A percentile compares a stretch with the other conserved stretches of the same genome.
Conservation (phyloP, 2,797 vertebrate species). For the Chelmon rostratus region DNA sequence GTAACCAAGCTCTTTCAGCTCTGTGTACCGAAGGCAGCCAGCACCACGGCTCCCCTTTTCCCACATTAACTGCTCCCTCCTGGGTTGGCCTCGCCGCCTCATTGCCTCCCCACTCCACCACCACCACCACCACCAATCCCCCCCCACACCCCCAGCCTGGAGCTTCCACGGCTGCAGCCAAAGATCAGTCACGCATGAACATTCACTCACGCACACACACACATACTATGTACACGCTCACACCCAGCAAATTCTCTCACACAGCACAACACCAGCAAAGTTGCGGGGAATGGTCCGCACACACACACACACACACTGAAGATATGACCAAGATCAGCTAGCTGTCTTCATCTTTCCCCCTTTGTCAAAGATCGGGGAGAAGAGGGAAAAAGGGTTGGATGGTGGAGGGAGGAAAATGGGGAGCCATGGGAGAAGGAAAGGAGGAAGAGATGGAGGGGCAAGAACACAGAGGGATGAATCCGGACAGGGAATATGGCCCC, state of each 20-base stretch:
- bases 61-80: conserved; percentile 49
- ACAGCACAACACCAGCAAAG: conserved; percentile 33
- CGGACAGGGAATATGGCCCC: not conserved
- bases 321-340: conserved; percentile 51
- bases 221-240: not conserved
- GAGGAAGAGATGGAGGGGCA: not conserved
- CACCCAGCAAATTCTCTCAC: conserved; percentile 3
- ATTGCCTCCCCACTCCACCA: conserved; percentile 25
- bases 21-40: conserved; percentile 42
- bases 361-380: conserved; percentile 18
- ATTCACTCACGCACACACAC: not conserved
- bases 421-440: not conserved
- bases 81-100: conserved; percentile 47
- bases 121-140: not conserved
- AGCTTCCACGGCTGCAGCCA: conserved; percentile 43
- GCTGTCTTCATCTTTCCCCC: conserved; percentile 34
- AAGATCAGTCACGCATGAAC: conserved; percentile 58
- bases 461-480: not conserved
- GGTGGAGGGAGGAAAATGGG: not conserved
- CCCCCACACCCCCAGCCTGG: not conserved
- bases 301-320: conserved; percentile 30
- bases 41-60: conserved; percentile 6
- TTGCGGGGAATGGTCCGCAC: conserved; percentile 18
- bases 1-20: conserved; percentile 34
- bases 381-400: not conserved